Percentiles rank a stretch among this genome's conserved stretches.
Evolutionary conservation across 2,797 vertebrate species (phyloP).

Genomic region (Diglossa cyanea): DNA sequence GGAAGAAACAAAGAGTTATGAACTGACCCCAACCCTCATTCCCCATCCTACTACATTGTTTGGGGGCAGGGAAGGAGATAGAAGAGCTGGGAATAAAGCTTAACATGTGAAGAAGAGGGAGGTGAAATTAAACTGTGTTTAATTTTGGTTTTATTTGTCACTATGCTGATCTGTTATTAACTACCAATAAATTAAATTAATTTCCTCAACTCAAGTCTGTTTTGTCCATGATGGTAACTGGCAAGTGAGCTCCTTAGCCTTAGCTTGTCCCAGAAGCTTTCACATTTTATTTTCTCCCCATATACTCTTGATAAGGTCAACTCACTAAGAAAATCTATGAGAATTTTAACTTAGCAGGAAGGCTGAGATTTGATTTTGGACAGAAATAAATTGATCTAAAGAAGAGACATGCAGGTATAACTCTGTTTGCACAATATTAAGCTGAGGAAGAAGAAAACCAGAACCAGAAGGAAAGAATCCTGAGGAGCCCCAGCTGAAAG

Average conservation of each 20-base stretch:
- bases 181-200: neutral
- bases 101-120: neutral
- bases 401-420: accelerated
- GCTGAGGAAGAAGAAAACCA: neutral
- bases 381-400: neutral
- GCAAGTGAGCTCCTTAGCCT: neutral
- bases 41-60: accelerated
- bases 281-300: neutral
- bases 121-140: accelerated
- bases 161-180: neutral
- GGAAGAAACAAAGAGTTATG: neutral
- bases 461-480: neutral
- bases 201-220: neutral
- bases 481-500: neutral
- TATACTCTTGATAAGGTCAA: neutral
- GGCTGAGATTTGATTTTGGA: neutral
- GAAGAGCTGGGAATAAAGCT: neutral
- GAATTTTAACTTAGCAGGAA: neutral
- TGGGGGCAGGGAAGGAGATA: accelerated
- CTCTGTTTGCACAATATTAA: neutral
- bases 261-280: neutral
- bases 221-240: neutral
- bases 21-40: accelerated
- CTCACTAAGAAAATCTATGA: neutral
- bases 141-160: neutral